These are phyloP conservation scores for Herpailurus yagouaroundi DNA, from an alignment of 2,113 vertebrate genomes.

Conservation along the genomic window DNA sequence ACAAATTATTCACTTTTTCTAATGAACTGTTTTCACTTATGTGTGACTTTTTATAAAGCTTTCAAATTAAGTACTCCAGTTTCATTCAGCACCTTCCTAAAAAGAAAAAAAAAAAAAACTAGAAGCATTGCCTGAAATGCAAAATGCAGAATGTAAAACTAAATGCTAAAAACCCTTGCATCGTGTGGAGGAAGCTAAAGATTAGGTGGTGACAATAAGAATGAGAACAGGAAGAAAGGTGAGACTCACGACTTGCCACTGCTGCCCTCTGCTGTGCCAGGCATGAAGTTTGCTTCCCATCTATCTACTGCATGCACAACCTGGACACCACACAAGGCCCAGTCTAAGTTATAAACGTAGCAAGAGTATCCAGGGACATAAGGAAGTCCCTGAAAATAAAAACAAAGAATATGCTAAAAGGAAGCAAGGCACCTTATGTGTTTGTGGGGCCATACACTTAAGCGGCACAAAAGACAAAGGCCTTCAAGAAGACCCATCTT, in stretches of 20 bases:
- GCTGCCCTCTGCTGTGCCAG: conserved; percentile 75
- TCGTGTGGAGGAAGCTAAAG: neutral
- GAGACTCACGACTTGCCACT: neutral
- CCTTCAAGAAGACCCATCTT: neutral
- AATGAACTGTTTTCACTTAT: conserved; percentile 14
- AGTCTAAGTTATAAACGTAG: neutral
- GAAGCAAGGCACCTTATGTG: neutral
- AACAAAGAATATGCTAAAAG: neutral
- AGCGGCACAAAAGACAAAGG: neutral
- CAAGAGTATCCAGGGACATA: neutral
- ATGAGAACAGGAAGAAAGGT: neutral
- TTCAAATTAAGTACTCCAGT: conserved; percentile 18
- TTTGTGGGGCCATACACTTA: neutral
- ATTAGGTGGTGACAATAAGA: neutral
- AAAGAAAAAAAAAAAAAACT: conserved; percentile 16
- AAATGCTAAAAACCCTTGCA: neutral
- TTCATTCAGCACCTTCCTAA: conserved; percentile 28
- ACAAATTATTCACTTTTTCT: neutral
- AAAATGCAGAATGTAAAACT: neutral
- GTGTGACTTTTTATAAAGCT: neutral
- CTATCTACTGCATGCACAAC: neutral
- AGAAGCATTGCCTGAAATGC: neutral
- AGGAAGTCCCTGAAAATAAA: neutral
- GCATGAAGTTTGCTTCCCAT: neutral
- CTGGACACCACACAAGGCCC: neutral